phyloP scores from a whole-genome alignment of 2,113 vertebrate species.

The Seriola aureovittata region DNA sequence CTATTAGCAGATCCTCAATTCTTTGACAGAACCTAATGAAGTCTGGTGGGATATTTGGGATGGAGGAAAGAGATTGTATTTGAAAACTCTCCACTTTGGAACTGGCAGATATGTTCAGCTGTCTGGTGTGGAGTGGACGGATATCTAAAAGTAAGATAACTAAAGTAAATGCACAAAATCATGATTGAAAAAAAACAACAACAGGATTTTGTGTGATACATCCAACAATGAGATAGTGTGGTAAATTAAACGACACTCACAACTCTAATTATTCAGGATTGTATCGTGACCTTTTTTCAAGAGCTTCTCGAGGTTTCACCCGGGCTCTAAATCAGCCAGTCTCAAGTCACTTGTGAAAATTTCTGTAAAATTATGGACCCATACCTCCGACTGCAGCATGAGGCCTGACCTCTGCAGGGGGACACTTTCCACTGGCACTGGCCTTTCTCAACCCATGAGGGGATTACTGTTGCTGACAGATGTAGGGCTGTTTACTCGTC shows the following conservation, averaged over 20 bases:
- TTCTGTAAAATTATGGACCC: not conserved
- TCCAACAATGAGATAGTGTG: no score
- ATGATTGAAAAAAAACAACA: no score
- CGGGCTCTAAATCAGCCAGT: not conserved
- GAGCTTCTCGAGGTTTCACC: not conserved
- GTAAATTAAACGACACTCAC: not conserved
- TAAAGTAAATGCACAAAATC: no score
- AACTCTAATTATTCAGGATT: not conserved
- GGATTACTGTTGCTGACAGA: conserved; percentile 59
- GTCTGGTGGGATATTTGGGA: not conserved
- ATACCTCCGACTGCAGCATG: not conserved
- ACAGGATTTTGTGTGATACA: no score
- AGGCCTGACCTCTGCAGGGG: conserved; percentile 5
- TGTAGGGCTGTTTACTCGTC: conserved; percentile 53
- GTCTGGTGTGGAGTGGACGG: no score
- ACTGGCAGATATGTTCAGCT: no score
- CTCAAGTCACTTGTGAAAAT: not conserved
- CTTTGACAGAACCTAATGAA: not conserved
- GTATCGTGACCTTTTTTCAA: not conserved
- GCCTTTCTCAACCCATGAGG: conserved; percentile 48
- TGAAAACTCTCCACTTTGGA: no score
- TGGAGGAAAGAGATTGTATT: not conserved
- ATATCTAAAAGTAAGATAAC: no score
- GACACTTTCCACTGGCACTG: conserved; percentile 34
- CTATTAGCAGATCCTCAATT: not conserved